Base-by-base conservation (phyloP, 2,113 vertebrate genomes). In the Campylomormyrus tamandua region DNA sequence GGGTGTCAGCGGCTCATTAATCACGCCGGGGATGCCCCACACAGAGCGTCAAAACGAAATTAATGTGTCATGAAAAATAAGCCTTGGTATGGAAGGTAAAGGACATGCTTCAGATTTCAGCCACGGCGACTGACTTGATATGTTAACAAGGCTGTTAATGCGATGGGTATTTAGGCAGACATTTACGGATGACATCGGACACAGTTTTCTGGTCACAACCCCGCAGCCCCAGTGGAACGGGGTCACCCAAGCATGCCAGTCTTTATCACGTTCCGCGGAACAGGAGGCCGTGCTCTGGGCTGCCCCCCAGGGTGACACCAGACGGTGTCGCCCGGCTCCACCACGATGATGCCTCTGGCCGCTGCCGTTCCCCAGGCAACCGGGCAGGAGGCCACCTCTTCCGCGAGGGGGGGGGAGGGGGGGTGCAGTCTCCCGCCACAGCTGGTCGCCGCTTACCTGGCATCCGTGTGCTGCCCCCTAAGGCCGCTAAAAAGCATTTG, bases 41-140 rank as follows among this genome's bases (percentile, higher is more conserved):
- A 39, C 35, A 0, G 74, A 80, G 74, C 35, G 50, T 89, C 90
- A 90, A 89, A 80, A 49, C 24, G 58, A 89, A 58, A 91, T 91
- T 90, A 90, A 90, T 90, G 58, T 90, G 49, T 42, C 17, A 35
- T 31, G 35, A 83, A 83, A 56, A 89, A 83, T 83, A 49, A 27
- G 70, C 4, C 9, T 45, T 56, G 50, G 56, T 2, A 2, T 49
- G 13, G 70, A 70, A 56, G 49, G 49, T 85, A 88, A 88, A 86
- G 89, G 31, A 17, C 53, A 3, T 21, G 52, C 31, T 3, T 56
- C 46, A 3, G 15, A 21, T 3, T 89, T 53, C 9, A 24, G 8
- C 74, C 31, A 0, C 74, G 4, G 35, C 52, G 19, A 5, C 87
- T 88, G 87, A 45, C 31, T 35, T 66, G 52, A 53, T 45, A 27